Percentiles rank a stretch among this genome's conserved stretches.
These are phyloP conservation scores for Ophioderma brevispina DNA, from an alignment of 35 echinoderm and acorn worm genomes.

Conservation along the genomic window DNA sequence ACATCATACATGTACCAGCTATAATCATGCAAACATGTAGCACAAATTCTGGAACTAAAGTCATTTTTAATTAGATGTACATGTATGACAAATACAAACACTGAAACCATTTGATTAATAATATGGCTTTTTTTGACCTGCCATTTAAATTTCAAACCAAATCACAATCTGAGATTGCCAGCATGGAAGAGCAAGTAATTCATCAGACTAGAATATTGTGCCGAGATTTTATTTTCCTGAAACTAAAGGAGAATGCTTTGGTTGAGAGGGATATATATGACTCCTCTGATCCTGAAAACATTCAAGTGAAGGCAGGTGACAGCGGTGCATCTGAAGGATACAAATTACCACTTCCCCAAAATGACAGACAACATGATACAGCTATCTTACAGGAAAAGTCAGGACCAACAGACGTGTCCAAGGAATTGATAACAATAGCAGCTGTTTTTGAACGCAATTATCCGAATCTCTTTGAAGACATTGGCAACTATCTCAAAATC, in stretches of 20 bases:
- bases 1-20: too few species aligned
- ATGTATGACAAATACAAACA: too few species aligned
- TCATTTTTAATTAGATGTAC: too few species aligned
- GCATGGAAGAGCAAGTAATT: conserved; percentile 45
- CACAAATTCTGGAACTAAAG: too few species aligned
- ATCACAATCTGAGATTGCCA: too few species aligned
- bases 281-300: not conserved
- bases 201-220: conserved; percentile 47
- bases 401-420: conserved; percentile 38
- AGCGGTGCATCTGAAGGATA: not conserved
- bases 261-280: conserved; percentile 43
- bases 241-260: conserved; percentile 39
- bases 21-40: too few species aligned
- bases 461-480: conserved; percentile 50
- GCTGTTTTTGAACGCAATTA: conserved; percentile 42
- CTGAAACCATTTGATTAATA: too few species aligned
- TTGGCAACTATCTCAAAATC: conserved; percentile 30
- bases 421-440: conserved; percentile 46
- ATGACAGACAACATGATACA: not conserved
- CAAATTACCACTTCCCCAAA: not conserved
- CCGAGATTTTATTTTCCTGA: conserved; percentile 44
- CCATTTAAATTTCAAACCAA: too few species aligned
- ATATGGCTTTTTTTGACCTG: too few species aligned
- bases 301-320: not conserved
- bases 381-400: too few species aligned